phyloP scores from a whole-genome alignment of 37 sponge, comb jelly and placozoan species.

The Haliclona indistincta region DNA sequence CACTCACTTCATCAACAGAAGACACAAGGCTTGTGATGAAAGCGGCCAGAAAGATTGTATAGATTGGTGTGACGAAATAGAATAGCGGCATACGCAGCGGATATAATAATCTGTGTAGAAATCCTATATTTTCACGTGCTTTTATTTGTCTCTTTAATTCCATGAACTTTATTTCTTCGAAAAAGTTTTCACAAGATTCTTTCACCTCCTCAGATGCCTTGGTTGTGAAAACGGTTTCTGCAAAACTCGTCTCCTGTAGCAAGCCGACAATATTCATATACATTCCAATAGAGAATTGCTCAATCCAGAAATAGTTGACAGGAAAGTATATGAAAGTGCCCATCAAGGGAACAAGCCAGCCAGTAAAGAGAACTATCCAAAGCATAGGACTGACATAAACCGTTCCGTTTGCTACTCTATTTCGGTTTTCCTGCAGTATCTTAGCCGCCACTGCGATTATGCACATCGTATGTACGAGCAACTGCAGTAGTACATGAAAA shows the following conservation, averaged over 20 bases:
- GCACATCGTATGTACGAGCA: conserved; percentile 20
- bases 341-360: conserved; percentile 33
- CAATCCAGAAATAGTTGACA: conserved; percentile 49
- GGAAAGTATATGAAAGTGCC: conserved; percentile 36
- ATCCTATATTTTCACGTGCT: not conserved
- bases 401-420: not conserved
- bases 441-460: conserved; percentile 30
- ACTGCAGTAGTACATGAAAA: conserved; percentile 19
- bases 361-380: conserved; percentile 6
- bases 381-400: conserved; percentile 32
- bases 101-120: not conserved
- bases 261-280: conserved; percentile 51
- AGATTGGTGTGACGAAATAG: not conserved
- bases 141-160: conserved; percentile 14
- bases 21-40: not conserved
- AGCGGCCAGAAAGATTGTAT: not conserved
- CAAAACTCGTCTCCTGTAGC: conserved; percentile 41
- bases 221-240: conserved; percentile 37
- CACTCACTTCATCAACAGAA: not conserved
- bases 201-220: conserved; percentile 4
- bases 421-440: conserved; percentile 43
- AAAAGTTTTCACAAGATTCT: conserved; percentile 23
- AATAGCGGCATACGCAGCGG: not conserved
- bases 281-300: conserved; percentile 42
- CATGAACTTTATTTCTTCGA: conserved; percentile 23